Evolutionary conservation across 2,888 invertebrate species (phyloP), one percentile per base, ranked within the genome.

Genomic region (Lasioglossum oenotherae): DNA sequence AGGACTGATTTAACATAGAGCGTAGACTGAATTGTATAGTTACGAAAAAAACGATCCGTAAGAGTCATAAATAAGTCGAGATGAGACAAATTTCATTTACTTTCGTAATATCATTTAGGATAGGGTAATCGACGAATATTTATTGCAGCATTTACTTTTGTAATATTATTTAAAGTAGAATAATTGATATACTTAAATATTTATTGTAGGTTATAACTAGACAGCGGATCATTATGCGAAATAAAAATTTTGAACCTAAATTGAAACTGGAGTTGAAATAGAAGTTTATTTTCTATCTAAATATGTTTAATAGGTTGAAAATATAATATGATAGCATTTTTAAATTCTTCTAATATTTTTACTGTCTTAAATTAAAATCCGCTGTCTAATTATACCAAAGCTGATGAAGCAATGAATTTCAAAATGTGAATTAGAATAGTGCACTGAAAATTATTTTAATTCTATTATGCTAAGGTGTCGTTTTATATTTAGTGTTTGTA

Each of bases 121-220:
- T 41, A 57, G 31, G 6, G 2, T 74, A 38, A 53, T 53, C 16
- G 49, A 73, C 2, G 19, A 16, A 53, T 14, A n/a, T 44, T 19
- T n/a, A 60, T 41, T 4, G 8, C 41, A 60, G 27, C 3, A n/a
- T 57, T 57, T 57, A 53, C 8, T 23, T 53, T 35, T 16, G 67
- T 31, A 67, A 19, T 67, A 35, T 8, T 67, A 67, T 38, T 38
- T 38, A 35, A 8, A 3, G 0, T 71, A 57, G 31, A 14, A 57
- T 74, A 57, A 74, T 74, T 19, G 74, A 49, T 6, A 74, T 3
- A n/a, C n/a, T n/a, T n/a, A 16, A 38, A 53, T 14, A 38, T 75
- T 27, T 14, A 75, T 27, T 8, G 2, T 35, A 35, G 35, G 35
- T 35, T 35, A 35, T 35, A 35, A 0, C 35, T 35, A 35, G 35